A percentile compares a stretch with the other conserved stretches of the same genome.
Conservation (phyloP, 2,113 vertebrate genomes). For the Vulpes vulpes region DNA sequence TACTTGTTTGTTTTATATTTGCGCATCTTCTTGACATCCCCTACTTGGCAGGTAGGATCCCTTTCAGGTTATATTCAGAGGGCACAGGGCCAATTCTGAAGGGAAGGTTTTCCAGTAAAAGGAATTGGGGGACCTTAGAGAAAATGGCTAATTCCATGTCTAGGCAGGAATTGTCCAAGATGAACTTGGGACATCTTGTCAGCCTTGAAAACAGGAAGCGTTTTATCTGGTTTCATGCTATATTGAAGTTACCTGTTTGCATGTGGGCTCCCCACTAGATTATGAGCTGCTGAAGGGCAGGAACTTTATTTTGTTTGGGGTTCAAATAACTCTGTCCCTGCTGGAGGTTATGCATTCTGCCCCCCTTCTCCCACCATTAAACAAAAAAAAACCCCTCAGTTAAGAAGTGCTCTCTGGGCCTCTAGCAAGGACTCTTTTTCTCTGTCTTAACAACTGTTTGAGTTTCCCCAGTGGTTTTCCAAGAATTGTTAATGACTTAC, state of each 20-base stretch:
- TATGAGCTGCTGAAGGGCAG: not conserved
- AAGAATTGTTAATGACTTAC: not conserved
- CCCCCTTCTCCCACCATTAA: not conserved
- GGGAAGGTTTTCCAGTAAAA: not conserved
- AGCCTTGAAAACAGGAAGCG: not conserved
- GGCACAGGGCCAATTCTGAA: not conserved
- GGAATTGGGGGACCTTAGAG: not conserved
- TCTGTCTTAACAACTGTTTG: not conserved
- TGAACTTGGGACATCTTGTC: not conserved
- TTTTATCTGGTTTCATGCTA: not conserved
- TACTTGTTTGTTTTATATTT: not conserved
- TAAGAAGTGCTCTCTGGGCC: not conserved
- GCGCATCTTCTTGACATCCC: not conserved
- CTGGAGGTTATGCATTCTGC: not conserved
- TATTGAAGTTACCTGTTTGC: not conserved
- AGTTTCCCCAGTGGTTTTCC: not conserved
- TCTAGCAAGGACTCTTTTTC: not conserved
- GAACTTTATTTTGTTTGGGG: not conserved
- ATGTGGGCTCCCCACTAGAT: not conserved
- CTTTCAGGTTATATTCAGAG: conserved; percentile 21
- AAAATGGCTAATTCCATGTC: not conserved
- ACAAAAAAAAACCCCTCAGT: not conserved
- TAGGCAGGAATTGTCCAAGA: not conserved
- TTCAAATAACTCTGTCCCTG: not conserved
- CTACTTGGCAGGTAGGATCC: not conserved